Percentiles rank a stretch among this genome's conserved stretches.
These are phyloP conservation scores for Pollenia labialis DNA, from an alignment of 2,888 invertebrate species.

Conservation along the genomic window DNA sequence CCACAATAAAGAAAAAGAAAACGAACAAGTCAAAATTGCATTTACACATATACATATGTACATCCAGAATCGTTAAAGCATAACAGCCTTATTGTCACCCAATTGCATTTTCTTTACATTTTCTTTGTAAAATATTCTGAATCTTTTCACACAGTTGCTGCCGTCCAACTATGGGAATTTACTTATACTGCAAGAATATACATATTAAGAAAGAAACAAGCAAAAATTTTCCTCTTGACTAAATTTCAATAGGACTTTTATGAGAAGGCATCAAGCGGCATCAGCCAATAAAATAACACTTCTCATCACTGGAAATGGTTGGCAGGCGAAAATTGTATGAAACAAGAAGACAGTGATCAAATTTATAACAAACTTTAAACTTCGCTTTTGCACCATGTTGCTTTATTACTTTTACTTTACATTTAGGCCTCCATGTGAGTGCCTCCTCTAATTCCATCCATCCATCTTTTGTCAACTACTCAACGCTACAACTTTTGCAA, in stretches of 20 bases:
- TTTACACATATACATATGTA: slow-evolving; percentile 17
- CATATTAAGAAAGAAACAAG: neutral
- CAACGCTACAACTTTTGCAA: neutral
- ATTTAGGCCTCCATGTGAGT: neutral
- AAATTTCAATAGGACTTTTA: slow-evolving; percentile 56
- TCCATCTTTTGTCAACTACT: slow-evolving; percentile 45
- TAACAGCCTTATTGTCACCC: slow-evolving; percentile 63
- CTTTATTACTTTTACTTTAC: slow-evolving; percentile 9
- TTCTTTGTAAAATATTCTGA: slow-evolving; percentile 13
- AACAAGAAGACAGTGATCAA: slow-evolving; percentile 20
- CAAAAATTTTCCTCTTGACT: slow-evolving; percentile 64
- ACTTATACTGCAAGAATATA: neutral
- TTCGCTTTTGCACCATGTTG: neutral
- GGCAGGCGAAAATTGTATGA: slow-evolving; percentile 36
- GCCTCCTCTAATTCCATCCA: slow-evolving; percentile 37
- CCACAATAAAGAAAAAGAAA: neutral
- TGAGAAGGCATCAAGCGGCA: slow-evolving; percentile 53
- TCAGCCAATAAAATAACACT: slow-evolving; percentile 24
- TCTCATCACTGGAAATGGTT: slow-evolving; percentile 17
- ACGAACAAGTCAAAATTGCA: slow-evolving; percentile 26
- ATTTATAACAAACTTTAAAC: slow-evolving; percentile 23
- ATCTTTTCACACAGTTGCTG: neutral
- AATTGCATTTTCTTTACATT: slow-evolving; percentile 43
- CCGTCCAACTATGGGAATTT: slow-evolving; percentile 20
- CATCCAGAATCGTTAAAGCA: neutral